Conservation (phyloP, 2,797 vertebrate species). For the Aldrovandia affinis region DNA sequence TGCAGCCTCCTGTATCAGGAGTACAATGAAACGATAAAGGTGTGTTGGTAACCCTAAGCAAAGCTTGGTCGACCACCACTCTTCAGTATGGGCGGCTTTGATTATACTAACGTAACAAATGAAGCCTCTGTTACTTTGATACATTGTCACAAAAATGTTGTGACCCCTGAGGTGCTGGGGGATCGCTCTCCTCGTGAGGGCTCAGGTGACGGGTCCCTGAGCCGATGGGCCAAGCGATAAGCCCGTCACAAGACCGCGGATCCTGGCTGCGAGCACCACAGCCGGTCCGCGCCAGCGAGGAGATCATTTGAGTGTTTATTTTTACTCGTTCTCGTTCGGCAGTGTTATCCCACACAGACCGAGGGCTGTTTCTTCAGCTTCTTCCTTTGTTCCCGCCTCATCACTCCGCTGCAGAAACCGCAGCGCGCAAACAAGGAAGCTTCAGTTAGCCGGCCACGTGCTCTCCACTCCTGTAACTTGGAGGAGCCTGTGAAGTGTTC, state of each 20-base stretch:
- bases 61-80: neutral
- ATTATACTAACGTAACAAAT: neutral
- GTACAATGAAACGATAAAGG: neutral
- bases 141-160: neutral
- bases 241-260: conserved; percentile 48
- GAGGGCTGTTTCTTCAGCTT: neutral
- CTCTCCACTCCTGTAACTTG: neutral
- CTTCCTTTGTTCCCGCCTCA: neutral
- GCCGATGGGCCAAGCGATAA: conserved; percentile 30
- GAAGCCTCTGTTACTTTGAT: too few relatives aligned
- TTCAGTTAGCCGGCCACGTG: neutral
- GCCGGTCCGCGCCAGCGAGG: neutral
- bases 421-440: neutral
- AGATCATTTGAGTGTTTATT: neutral
- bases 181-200: neutral
- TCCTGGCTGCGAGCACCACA: neutral
- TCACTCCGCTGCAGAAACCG: neutral
- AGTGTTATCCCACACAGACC: neutral
- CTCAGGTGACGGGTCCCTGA: conserved; percentile 52
- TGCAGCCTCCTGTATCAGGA: neutral
- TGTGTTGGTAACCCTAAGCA: neutral
- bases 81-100: neutral
- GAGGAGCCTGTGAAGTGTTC: neutral
- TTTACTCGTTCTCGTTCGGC: neutral
- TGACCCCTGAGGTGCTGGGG: neutral